Percentiles rank a stretch among this genome's conserved stretches.
phyloP scores from a whole-genome alignment of 2,888 invertebrate genomes.

The Dioctria rufipes region DNA sequence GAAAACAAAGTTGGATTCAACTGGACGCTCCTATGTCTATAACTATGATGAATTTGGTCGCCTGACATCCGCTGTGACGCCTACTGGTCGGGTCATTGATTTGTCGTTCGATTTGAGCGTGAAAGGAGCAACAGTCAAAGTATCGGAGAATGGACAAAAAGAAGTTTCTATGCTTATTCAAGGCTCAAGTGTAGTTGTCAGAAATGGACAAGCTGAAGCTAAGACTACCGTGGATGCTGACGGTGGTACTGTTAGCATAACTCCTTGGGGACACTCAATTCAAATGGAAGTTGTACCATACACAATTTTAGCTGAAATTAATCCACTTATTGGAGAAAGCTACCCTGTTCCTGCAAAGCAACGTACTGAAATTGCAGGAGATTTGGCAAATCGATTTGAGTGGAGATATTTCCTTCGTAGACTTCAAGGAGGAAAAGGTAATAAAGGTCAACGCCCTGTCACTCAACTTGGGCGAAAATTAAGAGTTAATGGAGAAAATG shows the following conservation, averaged over 20 bases:
- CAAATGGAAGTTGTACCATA: slow-evolving; percentile 94
- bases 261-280: slow-evolving; percentile 90
- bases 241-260: slow-evolving; percentile 84
- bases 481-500: slow-evolving; percentile 91
- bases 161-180: slow-evolving; percentile 90
- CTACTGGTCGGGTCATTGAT: slow-evolving; percentile 94
- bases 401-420: slow-evolving; percentile 94
- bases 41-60: slow-evolving; percentile 96
- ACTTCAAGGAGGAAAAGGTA: slow-evolving; percentile 75
- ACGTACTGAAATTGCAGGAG: slow-evolving; percentile 90
- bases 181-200: slow-evolving; percentile 87
- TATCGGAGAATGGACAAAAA: slow-evolving; percentile 86
- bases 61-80: slow-evolving; percentile 91
- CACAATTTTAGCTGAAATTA: slow-evolving; percentile 89
- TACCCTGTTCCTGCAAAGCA: slow-evolving; percentile 94
- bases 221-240: slow-evolving; percentile 86
- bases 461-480: slow-evolving; percentile 89
- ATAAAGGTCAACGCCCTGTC: slow-evolving; percentile 73
- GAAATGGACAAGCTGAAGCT: slow-evolving; percentile 86
- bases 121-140: slow-evolving; percentile 90
- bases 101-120: slow-evolving; percentile 91
- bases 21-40: slow-evolving; percentile 92
- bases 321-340: slow-evolving; percentile 89
- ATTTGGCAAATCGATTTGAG: slow-evolving; percentile 93
- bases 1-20: slow-evolving; percentile 90